A percentile compares a stretch with the other conserved stretches of the same genome.
Evolutionary conservation across 1,140 invertebrate species (phyloP).

Genomic region (Artemia franciscana): DNA sequence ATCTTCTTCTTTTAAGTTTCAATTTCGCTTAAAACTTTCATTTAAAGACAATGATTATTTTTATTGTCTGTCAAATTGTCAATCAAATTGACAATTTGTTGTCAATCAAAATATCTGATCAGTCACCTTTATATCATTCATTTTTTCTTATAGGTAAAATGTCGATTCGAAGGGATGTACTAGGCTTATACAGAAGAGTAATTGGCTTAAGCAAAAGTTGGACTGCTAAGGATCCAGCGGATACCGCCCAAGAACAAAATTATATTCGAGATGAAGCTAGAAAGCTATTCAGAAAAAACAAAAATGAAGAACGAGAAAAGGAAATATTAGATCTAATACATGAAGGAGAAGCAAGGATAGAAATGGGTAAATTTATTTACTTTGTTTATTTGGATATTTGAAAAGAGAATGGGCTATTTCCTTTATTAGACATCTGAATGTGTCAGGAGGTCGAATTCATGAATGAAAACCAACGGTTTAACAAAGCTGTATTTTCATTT

Average conservation of each 20-base stretch:
- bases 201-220: conserved; percentile 11
- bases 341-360: conserved; percentile 14
- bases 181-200: conserved; percentile 12
- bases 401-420: background rate
- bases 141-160: background rate
- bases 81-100: no score
- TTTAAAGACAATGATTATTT: no score
- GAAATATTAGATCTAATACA: conserved; percentile 12
- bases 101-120: no score
- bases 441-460: background rate
- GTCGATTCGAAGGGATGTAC: conserved; percentile 6
- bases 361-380: conserved; percentile 14
- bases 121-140: no score
- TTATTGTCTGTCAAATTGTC: no score
- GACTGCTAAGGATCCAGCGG: conserved; percentile 6
- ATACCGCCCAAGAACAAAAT: conserved; percentile 10
- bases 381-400: background rate
- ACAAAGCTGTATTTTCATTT: no score
- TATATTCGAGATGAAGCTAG: conserved; percentile 14
- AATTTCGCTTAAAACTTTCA: no score
- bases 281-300: conserved; percentile 12
- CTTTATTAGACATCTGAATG: conserved; percentile 1
- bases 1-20: no score
- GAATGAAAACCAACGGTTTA: background rate
- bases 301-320: conserved; percentile 10